These are phyloP conservation scores for Typhlomys cinereus DNA, from an alignment of 2,113 vertebrate genomes.

Conservation along the genomic window DNA sequence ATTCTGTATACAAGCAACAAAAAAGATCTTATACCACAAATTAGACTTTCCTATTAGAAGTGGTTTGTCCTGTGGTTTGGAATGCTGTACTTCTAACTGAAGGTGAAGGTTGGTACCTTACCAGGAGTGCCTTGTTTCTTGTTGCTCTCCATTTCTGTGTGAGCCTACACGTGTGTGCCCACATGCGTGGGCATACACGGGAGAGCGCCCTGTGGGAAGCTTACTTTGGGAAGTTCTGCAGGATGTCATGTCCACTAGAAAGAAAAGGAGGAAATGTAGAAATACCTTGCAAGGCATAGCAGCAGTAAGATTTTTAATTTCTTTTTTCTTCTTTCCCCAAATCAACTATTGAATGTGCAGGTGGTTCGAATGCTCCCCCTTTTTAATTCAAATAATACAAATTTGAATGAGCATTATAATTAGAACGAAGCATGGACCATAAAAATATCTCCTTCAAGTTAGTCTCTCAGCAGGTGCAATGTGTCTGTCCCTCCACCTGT, in stretches of 20 bases:
- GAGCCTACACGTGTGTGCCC: rapidly evolving
- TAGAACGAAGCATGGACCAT: conserved; percentile 2
- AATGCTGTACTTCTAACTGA: background rate
- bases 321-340: background rate
- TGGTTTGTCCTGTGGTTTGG: background rate
- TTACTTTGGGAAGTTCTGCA: background rate
- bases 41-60: background rate
- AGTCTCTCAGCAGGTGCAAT: background rate
- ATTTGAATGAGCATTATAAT: conserved; percentile 11
- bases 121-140: background rate
- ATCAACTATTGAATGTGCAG: background rate
- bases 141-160: background rate
- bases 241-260: background rate
- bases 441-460: background rate
- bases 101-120: background rate
- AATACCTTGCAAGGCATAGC: background rate
- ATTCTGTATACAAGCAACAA: background rate
- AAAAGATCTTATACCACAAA: background rate
- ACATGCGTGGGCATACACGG: too few relatives aligned
- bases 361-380: background rate
- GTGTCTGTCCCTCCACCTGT: background rate
- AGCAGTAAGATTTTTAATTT: background rate
- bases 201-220: background rate
- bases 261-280: conserved; percentile 22
- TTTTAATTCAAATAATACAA: conserved; percentile 2